These are phyloP conservation scores for Athripsodes cinereus DNA, from an alignment of 2,888 invertebrate genomes.

Conservation along the genomic window DNA sequence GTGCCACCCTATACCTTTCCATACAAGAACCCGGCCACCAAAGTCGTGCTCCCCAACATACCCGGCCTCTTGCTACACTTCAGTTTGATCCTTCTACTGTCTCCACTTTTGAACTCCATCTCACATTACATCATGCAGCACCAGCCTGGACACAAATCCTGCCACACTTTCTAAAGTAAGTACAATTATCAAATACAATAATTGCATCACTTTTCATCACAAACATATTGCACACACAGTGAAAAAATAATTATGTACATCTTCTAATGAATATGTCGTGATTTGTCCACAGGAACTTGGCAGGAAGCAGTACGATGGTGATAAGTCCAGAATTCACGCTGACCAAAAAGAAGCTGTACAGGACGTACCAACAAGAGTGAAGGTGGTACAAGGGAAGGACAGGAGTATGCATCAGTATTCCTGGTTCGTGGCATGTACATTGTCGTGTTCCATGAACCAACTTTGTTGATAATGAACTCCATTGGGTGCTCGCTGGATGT, in stretches of 20 bases:
- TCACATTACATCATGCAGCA: slow-evolving; percentile 80
- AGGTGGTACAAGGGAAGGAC: background rate
- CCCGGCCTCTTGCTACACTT: slow-evolving; percentile 68
- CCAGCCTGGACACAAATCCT: slow-evolving; percentile 82
- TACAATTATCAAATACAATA: slow-evolving; percentile 33
- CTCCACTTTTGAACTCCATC: slow-evolving; percentile 84
- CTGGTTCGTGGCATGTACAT: background rate
- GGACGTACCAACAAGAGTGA: slow-evolving; percentile 58
- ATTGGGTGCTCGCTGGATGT: slow-evolving; percentile 4
- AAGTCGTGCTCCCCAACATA: slow-evolving; percentile 53
- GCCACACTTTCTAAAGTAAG: slow-evolving; percentile 88
- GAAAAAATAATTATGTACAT: too few species aligned
- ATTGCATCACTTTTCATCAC: too few species aligned
- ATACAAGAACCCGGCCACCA: slow-evolving; percentile 53
- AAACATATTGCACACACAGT: too few species aligned
- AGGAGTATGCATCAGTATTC: background rate
- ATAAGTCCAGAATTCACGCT: slow-evolving; percentile 84
- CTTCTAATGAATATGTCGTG: background rate
- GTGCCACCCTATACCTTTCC: slow-evolving; percentile 79
- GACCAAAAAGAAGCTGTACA: slow-evolving; percentile 87
- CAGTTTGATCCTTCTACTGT: slow-evolving; percentile 82
- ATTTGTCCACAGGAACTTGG: slow-evolving; percentile 63
- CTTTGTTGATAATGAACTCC: too few species aligned
- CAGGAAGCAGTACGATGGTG: slow-evolving; percentile 80
- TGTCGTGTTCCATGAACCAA: too few species aligned